Evolutionary conservation across 1,140 invertebrate species (phyloP).

Genomic region (Frieseomelitta varia): DNA sequence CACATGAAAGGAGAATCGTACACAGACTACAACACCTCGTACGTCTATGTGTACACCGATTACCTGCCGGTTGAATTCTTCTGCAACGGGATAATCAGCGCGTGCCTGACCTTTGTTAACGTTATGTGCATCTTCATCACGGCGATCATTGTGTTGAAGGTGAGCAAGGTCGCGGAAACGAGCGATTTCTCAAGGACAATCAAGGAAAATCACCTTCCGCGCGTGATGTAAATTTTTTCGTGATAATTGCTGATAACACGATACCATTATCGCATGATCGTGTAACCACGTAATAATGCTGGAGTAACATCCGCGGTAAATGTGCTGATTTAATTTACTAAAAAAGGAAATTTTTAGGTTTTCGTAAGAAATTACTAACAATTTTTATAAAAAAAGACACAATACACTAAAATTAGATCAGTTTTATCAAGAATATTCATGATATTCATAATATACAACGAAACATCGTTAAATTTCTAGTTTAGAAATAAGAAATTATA

Average conservation of each 20-base stretch:
- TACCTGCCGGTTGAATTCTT: conserved; percentile 90
- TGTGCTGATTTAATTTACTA: not conserved
- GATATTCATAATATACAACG: too few species aligned
- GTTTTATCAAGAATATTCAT: not conserved
- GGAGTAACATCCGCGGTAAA: not conserved
- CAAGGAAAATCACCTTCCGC: not conserved
- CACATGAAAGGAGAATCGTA: conserved; percentile 87
- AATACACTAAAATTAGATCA: not conserved
- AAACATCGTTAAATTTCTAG: too few species aligned
- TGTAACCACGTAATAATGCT: conserved; percentile 33
- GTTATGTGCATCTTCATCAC: conserved; percentile 93
- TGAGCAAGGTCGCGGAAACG: conserved; percentile 67
- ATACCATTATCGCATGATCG: conserved; percentile 2
- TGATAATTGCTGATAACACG: not conserved
- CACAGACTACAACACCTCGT: conserved; percentile 83
- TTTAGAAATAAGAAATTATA: not conserved
- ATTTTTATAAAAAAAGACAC: not conserved
- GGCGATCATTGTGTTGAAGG: conserved; percentile 91
- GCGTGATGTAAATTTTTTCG: conserved; percentile 1
- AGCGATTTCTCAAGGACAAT: not conserved
- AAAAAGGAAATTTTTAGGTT: too few species aligned
- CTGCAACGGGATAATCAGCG: conserved; percentile 90
- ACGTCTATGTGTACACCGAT: conserved; percentile 86
- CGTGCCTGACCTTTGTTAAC: conserved; percentile 91
- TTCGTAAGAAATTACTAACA: not conserved